phyloP scores from a whole-genome alignment of 2,113 vertebrate genomes.

The Hiodon tergisus region DNA sequence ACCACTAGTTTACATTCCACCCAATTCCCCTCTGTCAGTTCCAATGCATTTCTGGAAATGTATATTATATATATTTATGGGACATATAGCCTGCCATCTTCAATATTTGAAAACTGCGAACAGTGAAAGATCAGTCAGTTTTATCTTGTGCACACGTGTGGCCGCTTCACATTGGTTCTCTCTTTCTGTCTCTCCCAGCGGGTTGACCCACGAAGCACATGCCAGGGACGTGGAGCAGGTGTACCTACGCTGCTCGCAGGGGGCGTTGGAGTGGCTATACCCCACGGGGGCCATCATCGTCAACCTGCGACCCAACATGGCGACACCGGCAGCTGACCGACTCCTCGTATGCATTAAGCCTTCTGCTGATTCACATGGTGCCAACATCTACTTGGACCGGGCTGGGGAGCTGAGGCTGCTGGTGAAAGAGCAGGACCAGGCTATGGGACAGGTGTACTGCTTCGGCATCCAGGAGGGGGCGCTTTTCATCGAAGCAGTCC shows the following conservation, averaged over 20 bases:
- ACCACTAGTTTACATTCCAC: no score
- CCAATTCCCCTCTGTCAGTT: no score
- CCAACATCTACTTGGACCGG: slow-evolving; percentile 87
- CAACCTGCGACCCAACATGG: slow-evolving; percentile 83
- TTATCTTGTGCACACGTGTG: background rate
- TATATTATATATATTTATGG: no score
- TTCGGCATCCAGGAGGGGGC: slow-evolving; percentile 73
- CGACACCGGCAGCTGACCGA: slow-evolving; percentile 47
- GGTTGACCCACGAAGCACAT: slow-evolving; percentile 82
- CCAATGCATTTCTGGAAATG: no score
- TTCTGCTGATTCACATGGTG: slow-evolving; percentile 72
- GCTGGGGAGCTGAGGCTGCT: slow-evolving; percentile 79
- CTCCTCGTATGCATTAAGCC: slow-evolving; percentile 85
- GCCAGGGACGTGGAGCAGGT: slow-evolving; percentile 90
- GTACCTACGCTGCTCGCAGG: slow-evolving; percentile 87
- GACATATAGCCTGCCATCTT: no score
- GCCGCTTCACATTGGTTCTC: background rate
- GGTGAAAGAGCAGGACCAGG: slow-evolving; percentile 67
- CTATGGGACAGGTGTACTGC: slow-evolving; percentile 63
- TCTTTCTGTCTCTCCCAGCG: slow-evolving; percentile 52
- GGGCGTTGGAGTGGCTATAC: slow-evolving; percentile 89
- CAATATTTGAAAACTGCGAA: background rate
- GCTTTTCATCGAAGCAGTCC: slow-evolving; percentile 85
- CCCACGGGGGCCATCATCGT: slow-evolving; percentile 86
- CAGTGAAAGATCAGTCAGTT: no score